Percentiles rank a stretch among this genome's conserved stretches.
Conservation (phyloP, 2,888 invertebrate genomes). For the Lasioglossum pauxillum region DNA sequence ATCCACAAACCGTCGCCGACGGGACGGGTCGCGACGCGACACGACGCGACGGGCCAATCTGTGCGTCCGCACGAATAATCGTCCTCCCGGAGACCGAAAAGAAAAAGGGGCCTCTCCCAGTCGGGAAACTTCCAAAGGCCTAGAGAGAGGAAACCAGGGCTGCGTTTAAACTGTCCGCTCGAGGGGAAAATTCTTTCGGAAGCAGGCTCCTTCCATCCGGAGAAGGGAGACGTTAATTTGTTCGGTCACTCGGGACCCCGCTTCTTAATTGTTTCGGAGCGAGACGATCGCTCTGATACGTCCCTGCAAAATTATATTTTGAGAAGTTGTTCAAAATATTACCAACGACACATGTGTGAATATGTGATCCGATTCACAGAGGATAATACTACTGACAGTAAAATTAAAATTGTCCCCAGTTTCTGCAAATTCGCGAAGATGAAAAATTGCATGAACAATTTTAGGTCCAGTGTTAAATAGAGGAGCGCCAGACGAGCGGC, state of each 20-base stretch:
- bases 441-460: not conserved
- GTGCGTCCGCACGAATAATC: conserved; percentile 63
- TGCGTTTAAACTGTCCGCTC: conserved; percentile 30
- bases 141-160: not conserved
- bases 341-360: no score
- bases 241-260: not conserved
- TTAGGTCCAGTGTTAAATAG: not conserved
- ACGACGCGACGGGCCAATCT: conserved; percentile 51
- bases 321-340: not conserved
- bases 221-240: not conserved
- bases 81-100: conserved; percentile 44
- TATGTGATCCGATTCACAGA: no score
- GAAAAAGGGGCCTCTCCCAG: conserved; percentile 15
- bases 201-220: not conserved
- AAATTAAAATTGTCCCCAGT: no score
- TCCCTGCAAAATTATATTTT: not conserved
- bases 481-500: not conserved
- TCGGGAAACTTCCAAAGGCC: conserved; percentile 36
- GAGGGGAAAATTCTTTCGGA: conserved; percentile 50
- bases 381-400: not conserved
- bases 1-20: conserved; percentile 48
- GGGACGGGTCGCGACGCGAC: conserved; percentile 23
- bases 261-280: not conserved
- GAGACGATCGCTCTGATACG: not conserved
- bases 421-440: no score